These are phyloP conservation scores for Apus apus DNA, from an alignment of 2,113 vertebrate species.

Conservation along the genomic window DNA sequence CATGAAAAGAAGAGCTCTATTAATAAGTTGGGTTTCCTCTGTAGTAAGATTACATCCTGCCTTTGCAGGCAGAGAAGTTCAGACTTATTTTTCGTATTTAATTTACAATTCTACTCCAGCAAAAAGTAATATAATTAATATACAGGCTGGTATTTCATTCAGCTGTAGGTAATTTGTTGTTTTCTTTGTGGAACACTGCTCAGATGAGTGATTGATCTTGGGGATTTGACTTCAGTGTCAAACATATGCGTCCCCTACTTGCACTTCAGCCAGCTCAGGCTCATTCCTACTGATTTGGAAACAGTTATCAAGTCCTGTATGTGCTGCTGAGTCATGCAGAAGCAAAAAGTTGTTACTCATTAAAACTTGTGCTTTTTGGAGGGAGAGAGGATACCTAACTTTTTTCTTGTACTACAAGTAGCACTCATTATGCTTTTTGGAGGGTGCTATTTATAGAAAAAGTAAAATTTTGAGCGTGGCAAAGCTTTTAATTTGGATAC, in stretches of 20 bases:
- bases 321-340: not conserved
- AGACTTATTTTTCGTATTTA: not conserved
- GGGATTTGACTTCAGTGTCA: not conserved
- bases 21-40: not conserved
- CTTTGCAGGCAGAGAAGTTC: not conserved
- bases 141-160: not conserved
- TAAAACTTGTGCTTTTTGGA: not conserved
- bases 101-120: not conserved
- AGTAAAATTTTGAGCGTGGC: not conserved
- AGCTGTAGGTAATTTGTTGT: not conserved
- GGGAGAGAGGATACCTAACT: not conserved
- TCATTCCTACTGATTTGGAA: not conserved
- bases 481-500: not conserved
- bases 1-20: not conserved
- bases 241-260: accelerated
- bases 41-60: not conserved
- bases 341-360: not conserved
- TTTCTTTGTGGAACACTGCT: not conserved
- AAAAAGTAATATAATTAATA: not conserved
- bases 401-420: not conserved
- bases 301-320: not conserved
- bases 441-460: not conserved
- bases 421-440: not conserved
- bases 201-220: not conserved
- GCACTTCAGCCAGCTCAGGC: not conserved